Percentiles rank a stretch among this genome's conserved stretches.
Conservation (phyloP, 2,113 vertebrate genomes). For the Triplophysa tibetana region DNA sequence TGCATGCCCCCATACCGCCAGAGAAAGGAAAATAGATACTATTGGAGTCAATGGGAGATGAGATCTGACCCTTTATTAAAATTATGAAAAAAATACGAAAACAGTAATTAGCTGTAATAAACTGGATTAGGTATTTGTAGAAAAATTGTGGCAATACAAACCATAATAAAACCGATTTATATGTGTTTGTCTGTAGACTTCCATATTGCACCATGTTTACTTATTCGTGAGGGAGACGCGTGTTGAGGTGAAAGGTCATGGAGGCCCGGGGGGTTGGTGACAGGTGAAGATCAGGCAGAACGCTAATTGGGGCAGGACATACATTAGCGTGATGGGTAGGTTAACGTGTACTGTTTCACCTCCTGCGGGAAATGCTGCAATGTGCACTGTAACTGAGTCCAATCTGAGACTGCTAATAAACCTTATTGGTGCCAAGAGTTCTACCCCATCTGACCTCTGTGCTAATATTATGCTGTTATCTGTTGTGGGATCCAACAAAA, state of each 20-base stretch:
- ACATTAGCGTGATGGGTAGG: slow-evolving; percentile 48
- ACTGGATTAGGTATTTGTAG: too few species aligned
- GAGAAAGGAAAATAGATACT: too few species aligned
- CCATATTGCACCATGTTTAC: slow-evolving; percentile 47
- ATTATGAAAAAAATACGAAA: too few species aligned
- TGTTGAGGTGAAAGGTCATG: slow-evolving; percentile 63
- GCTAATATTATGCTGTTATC: neutral
- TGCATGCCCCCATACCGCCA: too few species aligned
- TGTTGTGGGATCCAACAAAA: neutral
- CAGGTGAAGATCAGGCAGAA: slow-evolving; percentile 64
- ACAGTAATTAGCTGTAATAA: too few species aligned
- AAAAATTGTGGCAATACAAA: too few species aligned
- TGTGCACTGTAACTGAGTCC: slow-evolving; percentile 3
- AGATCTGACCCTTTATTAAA: too few species aligned
- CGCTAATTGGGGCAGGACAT: slow-evolving; percentile 68
- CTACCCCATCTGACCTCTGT: neutral
- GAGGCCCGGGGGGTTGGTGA: slow-evolving; percentile 45
- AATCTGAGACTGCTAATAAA: slow-evolving; percentile 22
- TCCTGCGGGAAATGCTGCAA: slow-evolving; percentile 52
- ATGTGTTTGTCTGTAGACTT: too few species aligned
- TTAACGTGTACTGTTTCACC: slow-evolving; percentile 67
- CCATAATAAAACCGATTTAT: too few species aligned
- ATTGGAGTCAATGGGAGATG: too few species aligned
- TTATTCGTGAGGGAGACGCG: slow-evolving; percentile 41
- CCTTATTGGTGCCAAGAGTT: neutral